Conservation (phyloP, 2,888 invertebrate species). For the Creontiades dilutus region DNA sequence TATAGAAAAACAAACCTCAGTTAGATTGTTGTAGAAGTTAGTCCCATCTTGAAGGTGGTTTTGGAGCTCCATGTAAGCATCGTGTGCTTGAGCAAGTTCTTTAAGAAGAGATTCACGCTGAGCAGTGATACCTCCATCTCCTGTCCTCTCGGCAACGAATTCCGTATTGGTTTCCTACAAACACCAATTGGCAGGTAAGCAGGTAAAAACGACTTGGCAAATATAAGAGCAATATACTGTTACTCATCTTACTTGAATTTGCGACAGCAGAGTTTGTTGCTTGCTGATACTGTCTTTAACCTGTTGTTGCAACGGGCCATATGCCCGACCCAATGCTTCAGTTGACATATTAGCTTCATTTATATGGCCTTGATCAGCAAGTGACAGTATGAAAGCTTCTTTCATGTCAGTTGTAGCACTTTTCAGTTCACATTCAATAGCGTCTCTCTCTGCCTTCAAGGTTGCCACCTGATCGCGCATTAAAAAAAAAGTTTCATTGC, state of each 20-base stretch:
- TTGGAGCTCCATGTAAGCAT: conserved; percentile 94
- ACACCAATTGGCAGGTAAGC: not conserved
- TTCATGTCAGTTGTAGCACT: conserved; percentile 90
- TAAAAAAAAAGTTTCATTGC: conserved; percentile 76
- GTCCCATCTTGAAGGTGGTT: conserved; percentile 96
- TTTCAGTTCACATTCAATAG: conserved; percentile 92
- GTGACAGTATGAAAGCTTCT: conserved; percentile 86
- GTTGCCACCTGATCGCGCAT: conserved; percentile 86
- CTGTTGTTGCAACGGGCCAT: conserved; percentile 88
- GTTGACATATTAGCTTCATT: conserved; percentile 87
- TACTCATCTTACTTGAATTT: conserved; percentile 82
- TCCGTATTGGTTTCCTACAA: conserved; percentile 80
- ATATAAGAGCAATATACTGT: not conserved
- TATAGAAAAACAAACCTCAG: conserved; percentile 81
- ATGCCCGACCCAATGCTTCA: conserved; percentile 86
- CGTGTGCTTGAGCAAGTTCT: conserved; percentile 93
- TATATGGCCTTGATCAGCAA: conserved; percentile 86
- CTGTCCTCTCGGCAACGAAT: conserved; percentile 81
- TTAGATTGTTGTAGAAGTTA: conserved; percentile 96
- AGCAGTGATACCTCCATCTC: conserved; percentile 81
- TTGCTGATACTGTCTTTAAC: conserved; percentile 86
- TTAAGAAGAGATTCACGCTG: conserved; percentile 89
- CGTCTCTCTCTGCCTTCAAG: conserved; percentile 93
- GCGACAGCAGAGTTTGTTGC: conserved; percentile 85
- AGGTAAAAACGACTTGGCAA: not conserved